Evolutionary conservation across 2,113 vertebrate species (phyloP).

Genomic region (Pontoporia blainvillei): DNA sequence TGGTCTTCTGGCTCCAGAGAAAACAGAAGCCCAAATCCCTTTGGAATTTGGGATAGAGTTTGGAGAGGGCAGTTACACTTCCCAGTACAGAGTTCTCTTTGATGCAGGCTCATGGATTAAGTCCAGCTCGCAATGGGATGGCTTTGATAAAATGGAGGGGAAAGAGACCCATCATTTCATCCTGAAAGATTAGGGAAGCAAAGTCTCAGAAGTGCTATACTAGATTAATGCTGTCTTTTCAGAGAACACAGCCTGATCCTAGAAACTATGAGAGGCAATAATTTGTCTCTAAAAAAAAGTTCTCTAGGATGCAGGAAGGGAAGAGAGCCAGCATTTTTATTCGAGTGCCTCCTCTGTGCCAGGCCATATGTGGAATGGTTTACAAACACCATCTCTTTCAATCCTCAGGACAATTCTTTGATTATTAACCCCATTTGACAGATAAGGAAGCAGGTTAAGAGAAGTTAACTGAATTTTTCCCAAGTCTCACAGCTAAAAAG

Average conservation of each 20-base stretch:
- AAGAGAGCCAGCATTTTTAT: slow-evolving; percentile 50
- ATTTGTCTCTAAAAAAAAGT: not conserved
- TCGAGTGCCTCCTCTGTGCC: slow-evolving; percentile 17
- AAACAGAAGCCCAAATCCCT: not conserved
- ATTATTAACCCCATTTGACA: slow-evolving; percentile 18
- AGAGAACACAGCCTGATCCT: not conserved
- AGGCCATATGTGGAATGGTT: slow-evolving; percentile 41
- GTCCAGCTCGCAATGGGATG: not conserved
- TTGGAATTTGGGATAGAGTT: not conserved
- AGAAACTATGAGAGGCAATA: not conserved
- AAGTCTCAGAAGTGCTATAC: not conserved
- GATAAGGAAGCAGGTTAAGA: not conserved
- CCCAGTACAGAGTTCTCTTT: not conserved
- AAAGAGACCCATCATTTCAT: not conserved
- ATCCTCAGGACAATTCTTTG: not conserved
- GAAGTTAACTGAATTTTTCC: not conserved
- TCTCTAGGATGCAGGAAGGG: not conserved
- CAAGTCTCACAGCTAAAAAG: not conserved
- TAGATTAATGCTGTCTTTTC: not conserved
- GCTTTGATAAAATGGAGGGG: not conserved
- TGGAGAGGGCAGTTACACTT: not conserved
- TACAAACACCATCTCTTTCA: not conserved
- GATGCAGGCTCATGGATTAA: not conserved
- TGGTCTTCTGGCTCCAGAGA: not conserved
- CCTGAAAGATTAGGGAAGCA: not conserved